Base-by-base conservation (phyloP, 2,888 invertebrate genomes). In the Rosalia funebris region DNA sequence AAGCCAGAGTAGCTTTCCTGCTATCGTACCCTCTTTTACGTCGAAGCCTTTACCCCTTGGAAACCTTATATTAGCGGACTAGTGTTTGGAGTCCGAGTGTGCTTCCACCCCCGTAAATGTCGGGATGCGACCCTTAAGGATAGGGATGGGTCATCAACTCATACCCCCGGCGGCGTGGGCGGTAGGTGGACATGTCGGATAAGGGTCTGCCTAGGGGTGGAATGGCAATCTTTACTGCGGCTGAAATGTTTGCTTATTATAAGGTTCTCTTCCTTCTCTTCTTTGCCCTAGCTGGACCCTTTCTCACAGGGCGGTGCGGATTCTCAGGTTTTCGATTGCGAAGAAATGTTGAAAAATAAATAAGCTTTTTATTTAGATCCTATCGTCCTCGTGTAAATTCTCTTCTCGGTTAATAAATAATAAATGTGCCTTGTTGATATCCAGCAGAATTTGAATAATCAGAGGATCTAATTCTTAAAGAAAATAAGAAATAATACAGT, bases 51-150 rank as follows among this genome's bases (percentile, higher is more conserved):
- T 67, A 70, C 70, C 71, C 70, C 71, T 66, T 66, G 66, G 71
- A 71, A 71, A 73, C 70, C 71, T 68, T 71, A 71, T 71, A 71
- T 71, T 70, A 68, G 59, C 59, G 34, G 48, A 63, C 64, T 66
- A 66, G 68, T 65, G 66, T 61, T 69, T 60, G 67, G 65, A 67
- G 69, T 68, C 69, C 68, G 62, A 62, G 56, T 57, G 60, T 48
- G 39, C 50, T 15, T 56, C 63, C 58, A 25, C 42, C 41, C 57
- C 57, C 60, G 57, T 39, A 48, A 62, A 31, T 58, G 56, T 44
- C 45, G 62, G 39, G 52, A 62, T 62, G 46, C 55, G 60, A 68
- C 68, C 70, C 67, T 66, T 63, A 58, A 65, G 66, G 63, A 64
- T 61, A 59, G 65, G 69, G 65, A 69, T 63, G 69, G 68, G 68